Percentiles rank a stretch among this genome's conserved stretches.
Conservation (phyloP, 2,113 vertebrate species). For the Nerophis lumbriciformis region DNA sequence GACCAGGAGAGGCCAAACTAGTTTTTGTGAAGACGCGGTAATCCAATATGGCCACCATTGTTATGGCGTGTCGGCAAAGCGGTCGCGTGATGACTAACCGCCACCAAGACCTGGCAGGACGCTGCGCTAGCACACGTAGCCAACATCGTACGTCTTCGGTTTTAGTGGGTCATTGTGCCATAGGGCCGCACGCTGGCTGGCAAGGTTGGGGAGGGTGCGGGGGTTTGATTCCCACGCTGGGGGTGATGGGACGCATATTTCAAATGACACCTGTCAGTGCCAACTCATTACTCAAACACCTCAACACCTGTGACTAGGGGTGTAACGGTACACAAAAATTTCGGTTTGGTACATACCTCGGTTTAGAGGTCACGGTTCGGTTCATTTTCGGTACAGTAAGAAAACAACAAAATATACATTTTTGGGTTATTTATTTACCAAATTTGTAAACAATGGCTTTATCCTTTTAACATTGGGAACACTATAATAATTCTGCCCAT, state of each 20-base stretch:
- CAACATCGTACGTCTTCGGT: background rate
- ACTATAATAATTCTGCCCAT: too few species aligned
- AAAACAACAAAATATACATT: too few species aligned
- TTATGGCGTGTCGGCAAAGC: conserved; percentile 20
- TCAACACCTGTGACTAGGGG: too few species aligned
- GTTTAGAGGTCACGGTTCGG: too few species aligned
- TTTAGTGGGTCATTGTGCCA: conserved; percentile 27
- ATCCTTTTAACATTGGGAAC: too few species aligned
- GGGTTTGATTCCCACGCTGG: conserved; percentile 1
- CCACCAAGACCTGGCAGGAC: conserved; percentile 23
- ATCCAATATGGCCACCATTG: conserved; percentile 67
- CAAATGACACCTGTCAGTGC: background rate
- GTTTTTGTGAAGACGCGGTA: conserved; percentile 66
- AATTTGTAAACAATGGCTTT: too few species aligned
- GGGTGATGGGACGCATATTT: background rate
- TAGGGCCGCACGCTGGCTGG: background rate
- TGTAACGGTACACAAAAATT: too few species aligned
- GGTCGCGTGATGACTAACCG: conserved; percentile 52
- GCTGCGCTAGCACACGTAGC: background rate
- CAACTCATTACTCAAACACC: too few species aligned
- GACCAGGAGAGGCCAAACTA: conserved; percentile 62
- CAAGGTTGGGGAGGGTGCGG: too few species aligned
- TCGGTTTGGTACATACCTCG: too few species aligned
- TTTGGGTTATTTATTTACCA: too few species aligned
- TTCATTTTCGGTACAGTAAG: too few species aligned